phyloP scores from a whole-genome alignment of 2,797 vertebrate genomes.

The Spinibarbus caldwelli region DNA sequence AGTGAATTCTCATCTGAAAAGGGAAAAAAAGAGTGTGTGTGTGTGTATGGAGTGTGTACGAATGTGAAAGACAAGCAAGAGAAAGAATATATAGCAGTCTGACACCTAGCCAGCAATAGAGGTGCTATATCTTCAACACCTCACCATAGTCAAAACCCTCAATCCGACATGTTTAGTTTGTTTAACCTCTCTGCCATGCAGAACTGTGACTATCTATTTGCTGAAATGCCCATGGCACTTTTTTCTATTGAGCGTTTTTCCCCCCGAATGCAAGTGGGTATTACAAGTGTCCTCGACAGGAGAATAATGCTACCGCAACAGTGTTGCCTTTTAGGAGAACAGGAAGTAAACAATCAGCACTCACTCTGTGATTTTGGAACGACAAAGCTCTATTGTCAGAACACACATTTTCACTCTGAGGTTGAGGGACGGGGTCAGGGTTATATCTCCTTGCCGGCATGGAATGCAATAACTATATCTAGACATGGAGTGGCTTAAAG shows the following conservation, averaged over 20 bases:
- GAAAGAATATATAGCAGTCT: not conserved
- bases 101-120: slow-evolving; percentile 11
- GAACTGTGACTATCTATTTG: not conserved
- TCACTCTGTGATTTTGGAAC: not conserved
- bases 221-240: not conserved
- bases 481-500: not conserved
- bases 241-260: not conserved
- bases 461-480: not conserved
- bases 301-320: not conserved
- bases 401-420: not conserved
- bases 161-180: not conserved
- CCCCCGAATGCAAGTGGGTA: not conserved
- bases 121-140: not conserved
- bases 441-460: not conserved
- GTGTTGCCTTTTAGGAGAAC: not conserved
- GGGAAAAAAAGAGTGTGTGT: not conserved
- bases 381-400: slow-evolving; percentile 12
- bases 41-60: not conserved
- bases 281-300: not conserved
- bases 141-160: not conserved
- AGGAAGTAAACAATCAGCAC: slow-evolving; percentile 6
- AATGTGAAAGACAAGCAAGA: slow-evolving; percentile 4
- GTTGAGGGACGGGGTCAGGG: not conserved
- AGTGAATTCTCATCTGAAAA: not conserved
- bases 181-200: not conserved